Evolutionary conservation across 2,113 vertebrate genomes (phyloP).

Genomic region (Lophius piscatorius): DNA sequence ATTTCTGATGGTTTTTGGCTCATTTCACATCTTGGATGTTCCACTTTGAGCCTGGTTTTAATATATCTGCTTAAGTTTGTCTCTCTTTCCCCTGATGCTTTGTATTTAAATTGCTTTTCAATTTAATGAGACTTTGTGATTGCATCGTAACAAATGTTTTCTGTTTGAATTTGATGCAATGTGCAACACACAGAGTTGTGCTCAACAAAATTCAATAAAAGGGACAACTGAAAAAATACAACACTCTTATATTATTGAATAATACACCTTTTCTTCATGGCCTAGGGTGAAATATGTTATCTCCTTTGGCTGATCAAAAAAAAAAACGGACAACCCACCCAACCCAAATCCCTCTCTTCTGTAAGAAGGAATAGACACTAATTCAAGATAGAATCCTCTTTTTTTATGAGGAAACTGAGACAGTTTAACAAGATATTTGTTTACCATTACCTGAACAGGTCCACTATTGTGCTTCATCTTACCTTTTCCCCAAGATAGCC

Average conservation of each 20-base stretch:
- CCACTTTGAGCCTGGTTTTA: too few relatives aligned
- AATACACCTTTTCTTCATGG: too few relatives aligned
- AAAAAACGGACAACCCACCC: slow-evolving; percentile 3
- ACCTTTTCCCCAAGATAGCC: slow-evolving; percentile 49
- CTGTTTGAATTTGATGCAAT: too few relatives aligned
- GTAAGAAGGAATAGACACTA: background rate
- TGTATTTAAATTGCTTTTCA: slow-evolving; percentile 1
- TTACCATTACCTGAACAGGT: slow-evolving; percentile 52
- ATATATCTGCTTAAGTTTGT: too few relatives aligned
- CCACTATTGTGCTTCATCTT: slow-evolving; percentile 46
- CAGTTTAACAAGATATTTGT: slow-evolving; percentile 19
- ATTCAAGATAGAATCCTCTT: background rate
- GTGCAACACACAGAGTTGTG: background rate
- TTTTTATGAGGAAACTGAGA: slow-evolving; percentile 3
- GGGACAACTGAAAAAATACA: slow-evolving; percentile 10
- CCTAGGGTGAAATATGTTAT: too few relatives aligned
- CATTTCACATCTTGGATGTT: too few relatives aligned
- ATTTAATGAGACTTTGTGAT: slow-evolving; percentile 12
- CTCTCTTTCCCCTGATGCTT: background rate
- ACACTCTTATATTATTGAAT: slow-evolving; percentile 6
- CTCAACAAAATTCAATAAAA: slow-evolving; percentile 27
- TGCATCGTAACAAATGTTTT: slow-evolving; percentile 3
- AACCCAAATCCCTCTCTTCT: background rate
- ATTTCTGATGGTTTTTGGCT: background rate
- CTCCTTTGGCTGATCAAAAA: too few relatives aligned